These are phyloP conservation scores for Ditylenchus dipsaci DNA, from an alignment of 1,140 invertebrate species.

Conservation along the genomic window DNA sequence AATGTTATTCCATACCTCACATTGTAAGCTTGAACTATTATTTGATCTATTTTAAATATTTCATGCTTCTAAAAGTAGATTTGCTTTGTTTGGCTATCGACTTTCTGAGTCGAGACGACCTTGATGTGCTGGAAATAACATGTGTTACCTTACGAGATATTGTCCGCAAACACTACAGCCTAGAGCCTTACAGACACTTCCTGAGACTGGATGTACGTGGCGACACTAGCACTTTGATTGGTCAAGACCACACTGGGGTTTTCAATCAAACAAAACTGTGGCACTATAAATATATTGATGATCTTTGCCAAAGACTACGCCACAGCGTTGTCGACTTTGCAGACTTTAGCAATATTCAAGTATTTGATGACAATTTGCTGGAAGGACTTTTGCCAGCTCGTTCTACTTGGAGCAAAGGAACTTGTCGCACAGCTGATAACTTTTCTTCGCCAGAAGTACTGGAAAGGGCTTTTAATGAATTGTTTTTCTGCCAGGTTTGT, in stretches of 20 bases:
- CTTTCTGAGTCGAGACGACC: background rate
- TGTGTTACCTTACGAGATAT: background rate
- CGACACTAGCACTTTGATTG: constrained; percentile 1
- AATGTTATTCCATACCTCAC: no score
- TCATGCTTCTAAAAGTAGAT: background rate
- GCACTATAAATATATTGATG: background rate
- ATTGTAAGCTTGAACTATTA: no score
- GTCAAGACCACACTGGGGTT: background rate
- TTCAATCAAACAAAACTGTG: constrained; percentile 7
- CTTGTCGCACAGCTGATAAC: background rate
- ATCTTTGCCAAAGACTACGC: background rate
- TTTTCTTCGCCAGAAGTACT: background rate
- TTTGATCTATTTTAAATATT: no score
- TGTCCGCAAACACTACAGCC: background rate
- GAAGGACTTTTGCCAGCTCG: background rate
- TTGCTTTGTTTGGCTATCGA: background rate
- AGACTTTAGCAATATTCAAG: background rate
- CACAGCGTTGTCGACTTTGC: background rate
- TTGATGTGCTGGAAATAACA: constrained; percentile 1
- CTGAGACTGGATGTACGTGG: constrained; percentile 1
- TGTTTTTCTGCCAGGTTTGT: constrained; percentile 1
- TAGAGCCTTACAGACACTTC: background rate
- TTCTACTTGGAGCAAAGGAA: background rate
- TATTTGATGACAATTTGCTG: background rate
- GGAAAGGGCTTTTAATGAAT: background rate